Base-by-base conservation (phyloP, 2,888 invertebrate genomes). In the Drosophila macrothrix region DNA sequence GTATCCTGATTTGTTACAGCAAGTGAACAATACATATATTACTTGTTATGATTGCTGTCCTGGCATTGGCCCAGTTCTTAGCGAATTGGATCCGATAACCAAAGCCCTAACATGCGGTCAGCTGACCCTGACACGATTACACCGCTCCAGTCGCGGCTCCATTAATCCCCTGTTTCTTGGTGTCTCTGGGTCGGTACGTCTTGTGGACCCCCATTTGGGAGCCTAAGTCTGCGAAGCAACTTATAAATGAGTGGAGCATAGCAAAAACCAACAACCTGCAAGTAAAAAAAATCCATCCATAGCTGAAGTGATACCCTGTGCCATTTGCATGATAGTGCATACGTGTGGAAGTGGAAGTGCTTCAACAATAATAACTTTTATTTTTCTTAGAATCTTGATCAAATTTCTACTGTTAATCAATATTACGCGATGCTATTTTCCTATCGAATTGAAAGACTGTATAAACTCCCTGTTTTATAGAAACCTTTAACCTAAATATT, bases 31-130 rank as follows among this genome's bases (percentile, higher is more conserved):
- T 53, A 37, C 4, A 28, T 16, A 25, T 56, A 39, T 39, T 29
- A 16, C 3, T 29, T 10, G 67, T 64, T 80, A 67, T 74, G 62
- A 64, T 77, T 80, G 64, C 66, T 46, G 60, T 22, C 22, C 58
- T 80, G 88, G 64, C 86, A 83, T 88, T 83, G 83, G 84, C 83
- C 83, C 89, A 86, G 76, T 84, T 84, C 50, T 62, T 52, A 33
- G 12, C 62, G 58, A 52, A 54, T 66, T 61, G 43, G 29, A 63
- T 65, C 50, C 52, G 53, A 61, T 41, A 55, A 1, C 37, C 50
- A 35, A 70, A 52, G 33, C 58, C 70, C 56, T 67, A 56, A 52
- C 61, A 60, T 59, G 58, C 62, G 73, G 67, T 33, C 63, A 69
- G 37, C 52, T 62, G 84, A 55, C 84, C 84, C 60, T 84, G 89